Percentiles rank a stretch among this genome's conserved stretches.
Evolutionary conservation across 2,888 invertebrate species (phyloP).

Genomic region (Cyrtodaria siliqua): DNA sequence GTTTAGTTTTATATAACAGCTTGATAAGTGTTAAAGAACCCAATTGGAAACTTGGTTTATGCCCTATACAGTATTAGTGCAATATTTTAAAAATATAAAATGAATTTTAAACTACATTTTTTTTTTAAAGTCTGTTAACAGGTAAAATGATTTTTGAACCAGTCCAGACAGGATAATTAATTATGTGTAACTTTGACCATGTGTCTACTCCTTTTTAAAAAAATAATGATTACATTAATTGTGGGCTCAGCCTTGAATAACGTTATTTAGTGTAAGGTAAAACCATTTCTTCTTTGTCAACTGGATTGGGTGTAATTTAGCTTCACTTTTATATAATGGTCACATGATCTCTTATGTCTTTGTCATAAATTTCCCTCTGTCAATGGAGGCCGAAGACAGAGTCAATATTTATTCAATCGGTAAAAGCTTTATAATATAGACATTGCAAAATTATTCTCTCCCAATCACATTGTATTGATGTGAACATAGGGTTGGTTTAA

Average conservation of each 20-base stretch:
- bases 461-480: conserved; percentile 56
- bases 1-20: no score
- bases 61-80: no score
- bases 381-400: conserved; percentile 51
- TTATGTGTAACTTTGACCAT: neutral
- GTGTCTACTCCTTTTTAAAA: neutral
- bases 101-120: no score
- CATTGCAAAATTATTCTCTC: conserved; percentile 57
- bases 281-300: conserved; percentile 53
- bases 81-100: no score
- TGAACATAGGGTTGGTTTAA: conserved; percentile 16
- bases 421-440: conserved; percentile 66
- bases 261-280: conserved; percentile 52
- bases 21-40: no score
- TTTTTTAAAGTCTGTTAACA: no score
- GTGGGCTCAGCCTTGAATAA: conserved; percentile 38
- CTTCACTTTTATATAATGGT: conserved; percentile 58
- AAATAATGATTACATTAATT: conserved; percentile 28
- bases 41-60: no score
- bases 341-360: conserved; percentile 54
- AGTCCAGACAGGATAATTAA: no score
- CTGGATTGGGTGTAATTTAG: conserved; percentile 59
- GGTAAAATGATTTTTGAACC: no score
- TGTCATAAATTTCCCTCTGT: conserved; percentile 58
- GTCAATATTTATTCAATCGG: conserved; percentile 64